Conservation (phyloP, 2,113 vertebrate species). For the Notothenia coriiceps region DNA sequence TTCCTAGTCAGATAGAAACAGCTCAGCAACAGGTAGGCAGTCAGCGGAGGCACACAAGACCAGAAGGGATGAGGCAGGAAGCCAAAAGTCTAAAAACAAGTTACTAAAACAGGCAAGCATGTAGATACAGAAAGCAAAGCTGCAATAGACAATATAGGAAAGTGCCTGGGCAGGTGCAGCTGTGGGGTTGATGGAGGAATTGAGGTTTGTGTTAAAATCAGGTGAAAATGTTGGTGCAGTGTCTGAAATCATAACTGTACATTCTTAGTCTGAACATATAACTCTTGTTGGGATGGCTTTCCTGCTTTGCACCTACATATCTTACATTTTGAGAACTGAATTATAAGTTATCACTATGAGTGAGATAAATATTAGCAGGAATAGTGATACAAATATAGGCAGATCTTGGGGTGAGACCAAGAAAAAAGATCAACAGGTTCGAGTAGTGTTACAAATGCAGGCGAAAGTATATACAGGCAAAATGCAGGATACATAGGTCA, state of each 20-base stretch:
- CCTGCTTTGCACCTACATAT: not conserved
- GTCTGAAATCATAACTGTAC: not conserved
- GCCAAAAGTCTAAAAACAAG: constrained; percentile 57
- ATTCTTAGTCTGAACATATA: not conserved
- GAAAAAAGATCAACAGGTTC: constrained; percentile 20
- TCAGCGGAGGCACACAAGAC: constrained; percentile 46
- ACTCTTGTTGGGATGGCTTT: constrained; percentile 7
- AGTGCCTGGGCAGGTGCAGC: not conserved
- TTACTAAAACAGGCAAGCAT: constrained; percentile 23
- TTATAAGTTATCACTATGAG: constrained; percentile 9
- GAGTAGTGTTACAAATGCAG: constrained; percentile 38
- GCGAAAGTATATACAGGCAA: constrained; percentile 35
- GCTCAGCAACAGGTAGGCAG: constrained; percentile 54
- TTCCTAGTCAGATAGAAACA: constrained; percentile 31
- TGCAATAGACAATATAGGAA: constrained; percentile 6
- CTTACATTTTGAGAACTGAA: constrained; percentile 1
- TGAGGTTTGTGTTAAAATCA: no score
- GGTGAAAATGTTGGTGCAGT: no score
- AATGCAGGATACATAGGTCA: constrained; percentile 6
- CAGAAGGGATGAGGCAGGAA: constrained; percentile 48
- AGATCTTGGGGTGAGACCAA: no score
- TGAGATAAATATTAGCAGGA: not conserved
- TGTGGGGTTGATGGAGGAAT: no score
- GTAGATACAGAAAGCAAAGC: constrained; percentile 5
- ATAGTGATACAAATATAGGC: no score